Conservation (phyloP, 2,797 vertebrate species). For the Pseudochirops corinnae region DNA sequence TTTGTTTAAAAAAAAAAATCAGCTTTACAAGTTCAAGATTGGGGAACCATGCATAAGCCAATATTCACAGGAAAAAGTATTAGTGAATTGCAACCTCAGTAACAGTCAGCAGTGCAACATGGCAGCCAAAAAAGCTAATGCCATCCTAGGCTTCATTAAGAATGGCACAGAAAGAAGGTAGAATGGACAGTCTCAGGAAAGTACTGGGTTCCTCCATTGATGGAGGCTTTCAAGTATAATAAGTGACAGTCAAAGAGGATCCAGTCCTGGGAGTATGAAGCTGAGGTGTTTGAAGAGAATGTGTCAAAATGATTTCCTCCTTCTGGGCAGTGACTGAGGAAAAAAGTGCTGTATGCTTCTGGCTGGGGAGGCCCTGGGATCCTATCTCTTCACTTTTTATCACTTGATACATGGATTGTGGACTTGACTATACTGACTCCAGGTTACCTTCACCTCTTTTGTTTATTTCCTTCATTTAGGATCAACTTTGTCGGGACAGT, state of each 20-base stretch:
- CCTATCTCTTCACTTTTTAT: neutral
- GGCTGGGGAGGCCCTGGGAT: neutral
- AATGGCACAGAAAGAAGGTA: neutral
- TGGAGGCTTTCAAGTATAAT: neutral
- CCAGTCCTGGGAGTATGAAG: neutral
- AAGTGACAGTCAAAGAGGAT: neutral
- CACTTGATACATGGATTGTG: neutral
- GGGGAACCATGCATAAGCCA: neutral
- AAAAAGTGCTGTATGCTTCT: neutral
- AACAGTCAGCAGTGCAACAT: neutral
- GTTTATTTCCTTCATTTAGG: neutral
- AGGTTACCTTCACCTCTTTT: neutral
- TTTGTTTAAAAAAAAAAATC: neutral
- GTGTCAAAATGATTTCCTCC: neutral
- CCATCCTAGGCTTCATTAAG: neutral
- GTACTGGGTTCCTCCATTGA: neutral
- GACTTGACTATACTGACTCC: neutral
- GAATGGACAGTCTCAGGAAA: neutral
- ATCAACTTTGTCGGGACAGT: neutral
- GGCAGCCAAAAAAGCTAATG: neutral
- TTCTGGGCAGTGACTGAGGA: neutral
- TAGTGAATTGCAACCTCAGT: neutral
- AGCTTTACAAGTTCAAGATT: neutral
- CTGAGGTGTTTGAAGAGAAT: neutral
- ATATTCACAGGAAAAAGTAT: neutral